These are phyloP conservation scores for Ectemnius cavifrons DNA, from an alignment of 2,888 invertebrate species.

Conservation along the genomic window DNA sequence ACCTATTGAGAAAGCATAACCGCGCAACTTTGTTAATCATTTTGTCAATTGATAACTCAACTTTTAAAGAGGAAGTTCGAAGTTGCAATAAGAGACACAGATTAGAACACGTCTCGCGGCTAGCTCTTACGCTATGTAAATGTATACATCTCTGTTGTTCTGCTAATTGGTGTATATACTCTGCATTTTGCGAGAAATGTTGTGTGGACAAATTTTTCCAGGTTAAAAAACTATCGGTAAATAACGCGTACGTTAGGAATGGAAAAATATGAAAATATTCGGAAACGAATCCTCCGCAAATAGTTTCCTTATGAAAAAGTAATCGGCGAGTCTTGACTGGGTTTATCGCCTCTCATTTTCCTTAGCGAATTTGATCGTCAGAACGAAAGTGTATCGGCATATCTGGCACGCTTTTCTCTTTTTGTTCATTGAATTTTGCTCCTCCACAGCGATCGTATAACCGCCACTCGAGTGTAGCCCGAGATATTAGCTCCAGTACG, in stretches of 20 bases:
- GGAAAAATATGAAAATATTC: slow-evolving; percentile 52
- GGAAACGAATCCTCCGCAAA: slow-evolving; percentile 47
- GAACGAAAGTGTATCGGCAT: slow-evolving; percentile 22
- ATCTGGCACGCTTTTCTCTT: slow-evolving; percentile 11
- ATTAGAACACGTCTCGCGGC: slow-evolving; percentile 71
- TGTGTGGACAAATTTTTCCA: slow-evolving; percentile 68
- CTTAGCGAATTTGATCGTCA: slow-evolving; percentile 35
- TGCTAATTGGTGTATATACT: slow-evolving; percentile 77
- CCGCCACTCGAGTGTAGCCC: slow-evolving; percentile 5
- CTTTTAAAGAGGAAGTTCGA: neutral
- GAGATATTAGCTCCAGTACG: slow-evolving; percentile 14
- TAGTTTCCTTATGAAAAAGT: slow-evolving; percentile 42
- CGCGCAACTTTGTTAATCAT: neutral
- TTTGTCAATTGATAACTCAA: slow-evolving; percentile 6
- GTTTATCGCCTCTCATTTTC: slow-evolving; percentile 33
- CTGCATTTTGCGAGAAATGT: slow-evolving; percentile 73
- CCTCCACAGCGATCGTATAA: neutral
- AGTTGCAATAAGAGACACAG: slow-evolving; percentile 24
- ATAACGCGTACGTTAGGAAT: slow-evolving; percentile 64
- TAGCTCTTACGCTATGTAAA: slow-evolving; percentile 74
- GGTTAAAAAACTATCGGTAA: slow-evolving; percentile 61
- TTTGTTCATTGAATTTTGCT: slow-evolving; percentile 5
- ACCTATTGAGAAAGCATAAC: neutral
- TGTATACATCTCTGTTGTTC: slow-evolving; percentile 76
- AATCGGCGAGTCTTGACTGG: slow-evolving; percentile 45